phyloP scores from a whole-genome alignment of 1,140 invertebrate species.

The Fopius arisanus region DNA sequence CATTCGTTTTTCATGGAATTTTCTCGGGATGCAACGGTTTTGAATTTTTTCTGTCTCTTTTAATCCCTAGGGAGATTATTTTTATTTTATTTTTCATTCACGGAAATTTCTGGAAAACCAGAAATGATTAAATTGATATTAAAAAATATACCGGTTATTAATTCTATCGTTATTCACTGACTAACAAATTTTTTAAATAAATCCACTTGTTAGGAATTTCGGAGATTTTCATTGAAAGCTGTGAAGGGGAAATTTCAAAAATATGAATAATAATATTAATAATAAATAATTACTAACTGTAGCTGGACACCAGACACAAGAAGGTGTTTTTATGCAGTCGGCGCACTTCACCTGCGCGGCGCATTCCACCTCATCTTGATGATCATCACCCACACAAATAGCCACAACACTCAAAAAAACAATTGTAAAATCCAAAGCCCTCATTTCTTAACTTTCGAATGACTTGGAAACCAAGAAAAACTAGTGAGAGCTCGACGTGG shows the following conservation, averaged over 20 bases:
- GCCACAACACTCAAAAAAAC: conserved; percentile 3
- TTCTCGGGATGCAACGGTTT: conserved; percentile 40
- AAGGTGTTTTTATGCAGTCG: conserved; percentile 43
- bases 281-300: conserved; percentile 36
- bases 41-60: conserved; percentile 25
- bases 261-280: not conserved
- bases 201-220: too few species aligned
- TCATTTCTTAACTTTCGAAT: not conserved
- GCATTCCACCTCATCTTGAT: conserved; percentile 40
- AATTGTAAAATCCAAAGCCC: not conserved
- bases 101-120: too few species aligned
- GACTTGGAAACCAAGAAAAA: conserved; percentile 9
- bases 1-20: conserved; percentile 32
- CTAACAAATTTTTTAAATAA: too few species aligned
- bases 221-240: too few species aligned
- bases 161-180: too few species aligned
- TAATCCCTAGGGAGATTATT: conserved; percentile 23
- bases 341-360: conserved; percentile 43
- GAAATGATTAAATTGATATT: too few species aligned
- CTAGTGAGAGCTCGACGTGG: not conserved
- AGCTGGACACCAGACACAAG: conserved; percentile 50
- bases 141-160: too few species aligned
- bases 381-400: not conserved
- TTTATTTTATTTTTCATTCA: not conserved
- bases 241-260: too few species aligned